A percentile compares a stretch with the other conserved stretches of the same genome.
Evolutionary conservation across 2,797 vertebrate genomes (phyloP).

Genomic region (Triplophysa bombifrons): DNA sequence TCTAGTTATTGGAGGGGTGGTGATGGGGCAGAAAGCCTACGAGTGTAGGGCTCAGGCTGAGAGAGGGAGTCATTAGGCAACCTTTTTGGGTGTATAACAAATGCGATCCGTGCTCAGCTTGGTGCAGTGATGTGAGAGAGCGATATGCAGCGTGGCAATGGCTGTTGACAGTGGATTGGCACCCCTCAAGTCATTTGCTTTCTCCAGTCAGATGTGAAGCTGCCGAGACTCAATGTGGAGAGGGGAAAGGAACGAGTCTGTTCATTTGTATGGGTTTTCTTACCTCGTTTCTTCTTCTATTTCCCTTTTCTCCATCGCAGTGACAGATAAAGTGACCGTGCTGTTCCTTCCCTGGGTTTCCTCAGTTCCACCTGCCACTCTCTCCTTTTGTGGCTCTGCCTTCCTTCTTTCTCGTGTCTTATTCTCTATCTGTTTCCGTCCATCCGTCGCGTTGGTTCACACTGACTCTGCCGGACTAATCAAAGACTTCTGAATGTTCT

Average conservation of each 20-base stretch:
- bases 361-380: constrained; percentile 20
- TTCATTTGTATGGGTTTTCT: constrained; percentile 41
- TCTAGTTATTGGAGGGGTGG: constrained; percentile 75
- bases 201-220: constrained; percentile 57
- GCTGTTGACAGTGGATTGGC: constrained; percentile 80
- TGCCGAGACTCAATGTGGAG: constrained; percentile 56
- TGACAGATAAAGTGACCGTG: constrained; percentile 39
- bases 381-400: not conserved
- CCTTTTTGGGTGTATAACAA: constrained; percentile 68
- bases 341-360: not conserved
- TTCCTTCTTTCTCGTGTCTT: constrained; percentile 48
- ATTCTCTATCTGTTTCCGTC: constrained; percentile 71
- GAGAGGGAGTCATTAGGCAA: constrained; percentile 71
- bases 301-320: not conserved
- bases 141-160: constrained; percentile 74
- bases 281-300: constrained; percentile 27
- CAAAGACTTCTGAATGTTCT: constrained; percentile 67
- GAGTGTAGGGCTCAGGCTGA: constrained; percentile 63
- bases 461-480: constrained; percentile 83
- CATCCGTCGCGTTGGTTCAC: constrained; percentile 72
- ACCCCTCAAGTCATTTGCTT: constrained; percentile 78
- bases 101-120: constrained; percentile 76
- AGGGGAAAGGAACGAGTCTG: constrained; percentile 50
- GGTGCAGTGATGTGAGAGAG: constrained; percentile 76
- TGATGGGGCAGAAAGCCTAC: not conserved